These are phyloP conservation scores for Albula glossodonta DNA, from an alignment of 2,113 vertebrate species.

Conservation along the genomic window DNA sequence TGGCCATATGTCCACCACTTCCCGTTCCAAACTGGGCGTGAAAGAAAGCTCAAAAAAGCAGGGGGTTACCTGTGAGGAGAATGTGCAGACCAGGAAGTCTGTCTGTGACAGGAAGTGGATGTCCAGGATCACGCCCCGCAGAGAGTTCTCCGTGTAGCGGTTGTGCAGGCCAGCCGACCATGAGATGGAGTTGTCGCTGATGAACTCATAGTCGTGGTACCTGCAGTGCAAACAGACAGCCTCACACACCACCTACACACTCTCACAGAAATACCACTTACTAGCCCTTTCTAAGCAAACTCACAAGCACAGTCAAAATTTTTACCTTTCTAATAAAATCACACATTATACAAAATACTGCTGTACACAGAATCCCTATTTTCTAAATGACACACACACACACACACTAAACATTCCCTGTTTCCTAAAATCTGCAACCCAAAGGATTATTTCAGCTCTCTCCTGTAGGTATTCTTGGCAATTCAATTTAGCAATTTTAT, in stretches of 20 bases:
- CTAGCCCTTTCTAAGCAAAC: background rate
- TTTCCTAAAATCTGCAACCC: too few relatives aligned
- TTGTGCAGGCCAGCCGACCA: conserved; percentile 89
- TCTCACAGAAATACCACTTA: too few relatives aligned
- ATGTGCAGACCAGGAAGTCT: conserved; percentile 87
- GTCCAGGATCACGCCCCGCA: conserved; percentile 85
- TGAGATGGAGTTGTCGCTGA: conserved; percentile 90
- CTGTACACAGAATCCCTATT: too few relatives aligned
- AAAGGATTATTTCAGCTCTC: too few relatives aligned
- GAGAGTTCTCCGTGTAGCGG: conserved; percentile 86
- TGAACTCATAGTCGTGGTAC: conserved; percentile 86
- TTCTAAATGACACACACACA: too few relatives aligned
- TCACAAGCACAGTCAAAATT: background rate
- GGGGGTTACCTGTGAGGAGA: conserved; percentile 84
- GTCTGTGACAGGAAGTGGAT: conserved; percentile 88
- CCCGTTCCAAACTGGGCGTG: background rate
- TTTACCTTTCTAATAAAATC: too few relatives aligned
- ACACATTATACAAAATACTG: too few relatives aligned
- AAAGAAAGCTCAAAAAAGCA: background rate
- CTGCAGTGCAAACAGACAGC: conserved; percentile 50
- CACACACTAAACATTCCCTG: too few relatives aligned
- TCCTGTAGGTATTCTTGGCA: too few relatives aligned
- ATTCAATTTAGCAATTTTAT: too few relatives aligned
- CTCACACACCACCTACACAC: background rate
- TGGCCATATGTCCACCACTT: too few relatives aligned